phyloP scores from a whole-genome alignment of 2,113 vertebrate genomes.

The Cyprinodon brontotheroides region DNA sequence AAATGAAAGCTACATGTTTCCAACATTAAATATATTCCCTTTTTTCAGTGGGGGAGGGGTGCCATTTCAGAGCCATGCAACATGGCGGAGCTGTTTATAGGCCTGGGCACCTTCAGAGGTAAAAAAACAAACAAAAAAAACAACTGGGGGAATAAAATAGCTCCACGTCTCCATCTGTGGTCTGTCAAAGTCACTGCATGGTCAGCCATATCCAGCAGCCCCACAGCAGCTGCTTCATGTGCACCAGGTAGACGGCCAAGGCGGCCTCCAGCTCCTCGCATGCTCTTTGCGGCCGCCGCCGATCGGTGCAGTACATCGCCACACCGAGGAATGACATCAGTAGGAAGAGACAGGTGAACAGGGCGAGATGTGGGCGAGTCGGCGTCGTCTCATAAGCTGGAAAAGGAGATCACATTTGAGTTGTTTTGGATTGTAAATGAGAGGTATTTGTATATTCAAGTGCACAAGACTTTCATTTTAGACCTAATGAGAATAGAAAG shows the following conservation, averaged over 20 bases:
- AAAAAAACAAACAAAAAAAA: slow-evolving; percentile 29
- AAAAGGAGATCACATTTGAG: not conserved
- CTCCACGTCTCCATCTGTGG: slow-evolving; percentile 49
- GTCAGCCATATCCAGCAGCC: slow-evolving; percentile 87
- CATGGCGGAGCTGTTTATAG: slow-evolving; percentile 59
- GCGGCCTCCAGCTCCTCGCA: slow-evolving; percentile 85
- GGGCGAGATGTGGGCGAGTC: slow-evolving; percentile 70
- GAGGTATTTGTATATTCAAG: slow-evolving; percentile 8
- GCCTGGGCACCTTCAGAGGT: slow-evolving; percentile 41
- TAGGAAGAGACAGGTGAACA: slow-evolving; percentile 83
- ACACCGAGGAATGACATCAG: slow-evolving; percentile 82
- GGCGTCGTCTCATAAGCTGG: slow-evolving; percentile 81
- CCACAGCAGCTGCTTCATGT: slow-evolving; percentile 82
- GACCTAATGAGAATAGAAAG: too few species aligned
- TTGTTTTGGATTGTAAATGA: slow-evolving; percentile 50
- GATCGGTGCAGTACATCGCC: slow-evolving; percentile 83
- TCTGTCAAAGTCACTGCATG: slow-evolving; percentile 78
- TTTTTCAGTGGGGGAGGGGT: slow-evolving; percentile 36
- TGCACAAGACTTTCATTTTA: not conserved
- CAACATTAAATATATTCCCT: slow-evolving; percentile 55
- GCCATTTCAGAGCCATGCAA: slow-evolving; percentile 34
- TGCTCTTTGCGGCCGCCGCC: slow-evolving; percentile 72
- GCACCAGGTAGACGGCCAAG: slow-evolving; percentile 82
- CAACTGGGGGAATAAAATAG: slow-evolving; percentile 5
- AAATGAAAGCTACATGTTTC: slow-evolving; percentile 73